phyloP scores from a whole-genome alignment of 2,113 vertebrate genomes.

The Poeciliopsis retropinna region DNA sequence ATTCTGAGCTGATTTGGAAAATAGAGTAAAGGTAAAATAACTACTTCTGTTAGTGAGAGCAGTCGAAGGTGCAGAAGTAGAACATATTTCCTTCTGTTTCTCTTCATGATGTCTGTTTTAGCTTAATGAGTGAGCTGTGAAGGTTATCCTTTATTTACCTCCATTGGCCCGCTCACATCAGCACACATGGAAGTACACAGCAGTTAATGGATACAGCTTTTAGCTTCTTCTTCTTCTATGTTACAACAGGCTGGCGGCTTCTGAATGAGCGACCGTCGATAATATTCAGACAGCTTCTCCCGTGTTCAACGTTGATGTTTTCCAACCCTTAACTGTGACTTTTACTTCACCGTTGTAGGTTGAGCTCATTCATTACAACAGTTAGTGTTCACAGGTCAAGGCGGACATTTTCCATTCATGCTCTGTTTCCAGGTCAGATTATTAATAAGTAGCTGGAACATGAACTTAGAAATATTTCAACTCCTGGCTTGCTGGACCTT shows the following conservation, averaged over 20 bases:
- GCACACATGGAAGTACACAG: conserved; percentile 2
- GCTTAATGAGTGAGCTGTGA: conserved; percentile 50
- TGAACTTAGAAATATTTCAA: not conserved
- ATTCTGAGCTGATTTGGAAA: not conserved
- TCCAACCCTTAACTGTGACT: not conserved
- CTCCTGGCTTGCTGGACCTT: not conserved
- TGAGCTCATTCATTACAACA: not conserved
- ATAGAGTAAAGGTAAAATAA: not conserved
- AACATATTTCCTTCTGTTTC: too few relatives aligned
- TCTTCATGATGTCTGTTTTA: conserved; percentile 23
- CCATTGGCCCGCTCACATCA: conserved; percentile 49
- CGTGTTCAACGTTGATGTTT: not conserved
- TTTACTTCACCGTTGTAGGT: not conserved
- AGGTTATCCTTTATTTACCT: not conserved
- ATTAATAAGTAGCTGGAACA: not conserved
- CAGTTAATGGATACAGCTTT: not conserved
- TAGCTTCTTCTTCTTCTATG: not conserved
- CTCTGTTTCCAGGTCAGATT: not conserved
- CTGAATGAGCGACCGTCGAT: not conserved
- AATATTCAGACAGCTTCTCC: not conserved
- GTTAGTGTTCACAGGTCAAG: not conserved
- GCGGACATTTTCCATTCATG: not conserved
- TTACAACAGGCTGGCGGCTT: not conserved
- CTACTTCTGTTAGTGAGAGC: not conserved
- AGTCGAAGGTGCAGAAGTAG: not conserved